Base-by-base conservation (phyloP, 2,113 vertebrate species). In the Otocyon megalotis region DNA sequence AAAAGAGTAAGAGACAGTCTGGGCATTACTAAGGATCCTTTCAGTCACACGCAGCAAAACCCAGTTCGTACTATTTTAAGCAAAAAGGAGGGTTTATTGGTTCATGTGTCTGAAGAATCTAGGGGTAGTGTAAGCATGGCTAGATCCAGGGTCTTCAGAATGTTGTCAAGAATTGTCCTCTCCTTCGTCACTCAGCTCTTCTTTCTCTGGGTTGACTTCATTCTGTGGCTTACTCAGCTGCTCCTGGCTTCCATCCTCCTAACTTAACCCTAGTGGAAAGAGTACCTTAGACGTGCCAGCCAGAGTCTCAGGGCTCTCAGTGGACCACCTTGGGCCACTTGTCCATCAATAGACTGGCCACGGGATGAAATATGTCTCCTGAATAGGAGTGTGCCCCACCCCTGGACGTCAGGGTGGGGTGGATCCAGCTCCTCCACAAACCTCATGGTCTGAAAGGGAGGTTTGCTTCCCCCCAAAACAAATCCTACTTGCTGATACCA, bases 351-450 rank as follows among this genome's bases (percentile, higher is more conserved):
- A 35, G 26, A 8, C 65, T 6, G 80, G 43, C 81, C 43, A 2
- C 26, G 58, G 74, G 28, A 5, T 43, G 11, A 17, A 37, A 1
- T 60, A 7, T 54, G 30, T 20, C 58, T 26, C 24, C 14, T 32
- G 17, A 58, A 2, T 0, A 3, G 56, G 76, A 60, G 8, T 0
- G 1, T 14, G 11, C 54, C 30, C 30, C 88, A 56, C 4, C 17
- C 8, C 9, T 26, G 54, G 71, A 53, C 20, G 19, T 22, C 9
- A 3, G 37, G 26, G 11, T 32, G 7, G 10, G 35, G 16, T 8
- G 8, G 28, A 6, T 83, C 54, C 53, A 22, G 22, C 56, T n/a
- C 13, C 30, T 53, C 22, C 19, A 8, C 9, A 89, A 0, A 35
- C 32, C 13, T 53, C 35, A 0, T 20, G 20, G 37, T 80, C 35